These are phyloP conservation scores for Sapajus apella DNA, from an alignment of 2,113 vertebrate genomes.

Conservation along the genomic window DNA sequence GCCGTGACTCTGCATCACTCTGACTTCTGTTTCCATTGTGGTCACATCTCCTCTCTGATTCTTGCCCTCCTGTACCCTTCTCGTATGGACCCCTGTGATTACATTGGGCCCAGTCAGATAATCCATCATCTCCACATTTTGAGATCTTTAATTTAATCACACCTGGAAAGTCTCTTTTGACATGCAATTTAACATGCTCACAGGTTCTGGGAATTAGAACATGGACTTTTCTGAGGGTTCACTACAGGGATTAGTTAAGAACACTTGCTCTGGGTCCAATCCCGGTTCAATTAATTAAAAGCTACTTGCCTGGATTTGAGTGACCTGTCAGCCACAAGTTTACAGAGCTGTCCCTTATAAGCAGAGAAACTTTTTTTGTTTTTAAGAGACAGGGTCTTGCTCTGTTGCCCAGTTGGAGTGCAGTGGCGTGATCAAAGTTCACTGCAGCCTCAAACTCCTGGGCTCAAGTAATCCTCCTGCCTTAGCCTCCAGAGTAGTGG, in stretches of 20 bases:
- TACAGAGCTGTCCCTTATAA: too few relatives aligned
- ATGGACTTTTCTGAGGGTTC: too few relatives aligned
- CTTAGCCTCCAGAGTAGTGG: too few relatives aligned
- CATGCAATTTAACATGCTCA: neutral
- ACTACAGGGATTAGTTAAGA: neutral
- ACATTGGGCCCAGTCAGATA: neutral
- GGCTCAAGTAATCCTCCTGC: too few relatives aligned
- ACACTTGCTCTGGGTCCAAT: neutral
- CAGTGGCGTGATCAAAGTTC: too few relatives aligned
- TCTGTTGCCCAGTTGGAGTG: too few relatives aligned
- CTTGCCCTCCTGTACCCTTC: neutral
- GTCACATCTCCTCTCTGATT: neutral
- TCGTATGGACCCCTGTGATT: neutral
- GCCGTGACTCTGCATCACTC: too few relatives aligned
- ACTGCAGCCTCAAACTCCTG: too few relatives aligned
- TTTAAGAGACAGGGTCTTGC: too few relatives aligned
- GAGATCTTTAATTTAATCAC: neutral
- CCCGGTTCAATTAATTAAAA: neutral
- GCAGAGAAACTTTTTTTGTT: too few relatives aligned
- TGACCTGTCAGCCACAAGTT: too few relatives aligned
- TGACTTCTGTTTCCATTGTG: rapidly evolving
- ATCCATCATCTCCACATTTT: neutral
- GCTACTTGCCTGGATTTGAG: too few relatives aligned
- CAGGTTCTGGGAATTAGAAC: neutral
- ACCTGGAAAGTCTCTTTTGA: neutral